phyloP scores from a whole-genome alignment of 2,888 invertebrate genomes.

The Drosophila demipolita region DNA sequence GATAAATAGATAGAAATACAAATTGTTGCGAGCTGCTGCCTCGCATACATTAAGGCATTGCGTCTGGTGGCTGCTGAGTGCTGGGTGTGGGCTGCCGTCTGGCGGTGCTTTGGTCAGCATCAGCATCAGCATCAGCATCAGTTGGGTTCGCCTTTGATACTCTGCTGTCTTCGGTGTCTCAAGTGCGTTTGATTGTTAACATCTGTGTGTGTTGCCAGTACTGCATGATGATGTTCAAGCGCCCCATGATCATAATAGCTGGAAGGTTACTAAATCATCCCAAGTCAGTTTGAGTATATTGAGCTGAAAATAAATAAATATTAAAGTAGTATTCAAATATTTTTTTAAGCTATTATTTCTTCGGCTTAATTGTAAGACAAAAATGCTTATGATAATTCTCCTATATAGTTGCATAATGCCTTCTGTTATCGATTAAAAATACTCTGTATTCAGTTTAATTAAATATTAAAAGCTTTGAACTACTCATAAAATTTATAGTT shows the following conservation, averaged over 20 bases:
- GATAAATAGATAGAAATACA: conserved; percentile 59
- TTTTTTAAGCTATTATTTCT: background rate
- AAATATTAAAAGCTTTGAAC: background rate
- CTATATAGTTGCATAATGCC: too few relatives aligned
- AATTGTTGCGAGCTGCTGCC: conserved; percentile 17
- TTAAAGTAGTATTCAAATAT: background rate
- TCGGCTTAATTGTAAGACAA: background rate
- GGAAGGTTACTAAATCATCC: background rate
- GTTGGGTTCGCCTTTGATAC: conserved; percentile 39
- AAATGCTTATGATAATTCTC: background rate
- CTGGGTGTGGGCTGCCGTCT: background rate
- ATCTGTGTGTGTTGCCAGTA: conserved; percentile 32
- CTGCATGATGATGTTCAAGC: background rate
- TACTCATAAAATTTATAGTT: background rate
- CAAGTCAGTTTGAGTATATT: background rate
- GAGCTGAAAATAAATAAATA: background rate
- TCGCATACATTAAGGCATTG: conserved; percentile 27
- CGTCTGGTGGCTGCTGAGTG: conserved; percentile 22
- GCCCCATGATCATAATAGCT: background rate
- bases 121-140: conserved; percentile 48
- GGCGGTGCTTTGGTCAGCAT: conserved; percentile 33
- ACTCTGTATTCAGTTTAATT: background rate
- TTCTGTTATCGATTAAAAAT: background rate
- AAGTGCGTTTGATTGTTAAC: conserved; percentile 69
- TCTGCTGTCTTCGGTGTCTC: conserved; percentile 37